phyloP scores from a whole-genome alignment of 1,140 invertebrate genomes.

The Phenacoccus solenopsis region DNA sequence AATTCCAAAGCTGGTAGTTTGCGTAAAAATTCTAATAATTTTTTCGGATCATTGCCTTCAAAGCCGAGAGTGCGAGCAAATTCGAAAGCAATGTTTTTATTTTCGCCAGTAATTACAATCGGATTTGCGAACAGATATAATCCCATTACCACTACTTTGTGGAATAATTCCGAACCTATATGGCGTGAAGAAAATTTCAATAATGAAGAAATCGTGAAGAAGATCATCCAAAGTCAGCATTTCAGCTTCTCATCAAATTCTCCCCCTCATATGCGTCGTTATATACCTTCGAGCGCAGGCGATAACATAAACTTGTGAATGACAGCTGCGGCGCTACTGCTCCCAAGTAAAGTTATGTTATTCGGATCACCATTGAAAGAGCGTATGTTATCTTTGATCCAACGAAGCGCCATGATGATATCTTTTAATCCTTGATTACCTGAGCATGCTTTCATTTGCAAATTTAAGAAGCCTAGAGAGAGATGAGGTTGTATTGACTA shows the following conservation, averaged over 20 bases:
- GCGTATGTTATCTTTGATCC: slow-evolving; percentile 72
- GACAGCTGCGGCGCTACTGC: slow-evolving; percentile 83
- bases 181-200: too few relatives aligned
- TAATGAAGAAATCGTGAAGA: too few relatives aligned
- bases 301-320: slow-evolving; percentile 82
- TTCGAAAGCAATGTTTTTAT: not conserved
- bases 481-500: not conserved
- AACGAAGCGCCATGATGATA: slow-evolving; percentile 71
- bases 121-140: not conserved
- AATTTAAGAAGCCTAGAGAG: not conserved
- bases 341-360: slow-evolving; percentile 79
- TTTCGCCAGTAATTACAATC: not conserved
- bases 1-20: not conserved
- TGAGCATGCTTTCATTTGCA: not conserved
- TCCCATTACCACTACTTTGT: not conserved
- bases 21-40: not conserved
- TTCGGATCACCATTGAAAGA: slow-evolving; percentile 73
- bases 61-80: not conserved
- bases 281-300: slow-evolving; percentile 47
- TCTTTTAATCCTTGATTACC: slow-evolving; percentile 81
- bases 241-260: too few relatives aligned
- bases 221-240: too few relatives aligned
- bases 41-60: not conserved
- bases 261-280: too few relatives aligned
- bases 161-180: not conserved